Base-by-base conservation (phyloP, 2,888 invertebrate species). In the Macrosoma leucophasiata region DNA sequence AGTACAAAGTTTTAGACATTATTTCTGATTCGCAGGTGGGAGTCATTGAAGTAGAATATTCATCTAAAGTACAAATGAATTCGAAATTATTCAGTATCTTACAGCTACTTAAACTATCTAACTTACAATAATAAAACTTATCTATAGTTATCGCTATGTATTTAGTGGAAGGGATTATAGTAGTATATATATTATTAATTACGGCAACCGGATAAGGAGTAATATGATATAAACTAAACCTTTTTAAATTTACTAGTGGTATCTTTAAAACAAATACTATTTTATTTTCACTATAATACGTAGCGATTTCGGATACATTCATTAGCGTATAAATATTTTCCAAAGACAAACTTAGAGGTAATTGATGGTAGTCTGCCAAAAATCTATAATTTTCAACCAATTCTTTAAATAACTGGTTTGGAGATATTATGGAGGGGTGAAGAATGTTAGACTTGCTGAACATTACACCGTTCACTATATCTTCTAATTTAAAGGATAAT, bases 381-480 rank as follows among this genome's bases (percentile, higher is more conserved):
- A 39, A 15, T 31, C 39, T 37, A 19, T 43, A 40, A 25, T 41
- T 46, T 32, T 48, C 36, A 11, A 35, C 35, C 20, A 50, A 39
- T 13, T 52, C 50, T 14, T 17, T n/a, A 9, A 37, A 45, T 7
- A 55, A 14, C 12, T 50, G 41, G 6, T n/a, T 29, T 0, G 48
- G 54, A 2, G 48, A 32, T 23, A 53, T 26, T n/a, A 53, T 28
- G 1, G 46, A 17, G 4, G 54, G 54, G 18, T 53, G 46, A 3
- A 54, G 20, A 4, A 34, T 39, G 22, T 50, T 46, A 15, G 26
- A 13, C 9, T 22, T 50, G 23, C 39, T 41, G n/a, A 50, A 37
- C n/a, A 49, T 10, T 2, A 50, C 33, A 7, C 46, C 26, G 33
- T 27, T 33, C n/a, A 19, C 21, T 19, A 27, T 10, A 12, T 32